phyloP scores from a whole-genome alignment of 2,113 vertebrate species.

The Leptobrachium ailaonicum region DNA sequence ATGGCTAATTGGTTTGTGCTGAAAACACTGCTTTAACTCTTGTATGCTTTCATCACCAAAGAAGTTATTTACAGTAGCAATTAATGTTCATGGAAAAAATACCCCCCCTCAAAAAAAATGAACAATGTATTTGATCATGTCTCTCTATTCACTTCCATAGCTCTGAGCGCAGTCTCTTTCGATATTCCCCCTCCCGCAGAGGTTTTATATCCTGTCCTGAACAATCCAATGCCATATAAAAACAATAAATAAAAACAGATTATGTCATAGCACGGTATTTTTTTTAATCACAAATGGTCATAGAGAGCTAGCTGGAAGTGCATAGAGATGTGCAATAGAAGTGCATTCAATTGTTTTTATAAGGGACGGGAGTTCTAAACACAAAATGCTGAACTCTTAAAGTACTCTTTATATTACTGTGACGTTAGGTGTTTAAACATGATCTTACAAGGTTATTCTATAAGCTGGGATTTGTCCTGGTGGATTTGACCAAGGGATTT shows the following conservation, averaged over 20 bases:
- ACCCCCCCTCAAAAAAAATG: neutral
- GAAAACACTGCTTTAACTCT: slow-evolving; percentile 62
- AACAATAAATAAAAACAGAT: too few species aligned
- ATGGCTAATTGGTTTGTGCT: slow-evolving; percentile 73
- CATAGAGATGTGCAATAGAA: slow-evolving; percentile 20
- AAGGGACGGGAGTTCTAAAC: neutral
- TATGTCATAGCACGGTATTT: too few species aligned
- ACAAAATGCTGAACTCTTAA: slow-evolving; percentile 10
- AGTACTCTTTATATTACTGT: slow-evolving; percentile 59
- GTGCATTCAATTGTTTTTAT: neutral
- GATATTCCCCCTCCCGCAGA: too few species aligned
- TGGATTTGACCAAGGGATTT: too few species aligned
- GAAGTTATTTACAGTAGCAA: slow-evolving; percentile 59
- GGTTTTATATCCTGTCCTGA: too few species aligned
- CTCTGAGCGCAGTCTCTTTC: neutral
- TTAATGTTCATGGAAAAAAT: slow-evolving; percentile 55
- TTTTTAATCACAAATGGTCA: neutral
- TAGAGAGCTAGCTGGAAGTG: neutral
- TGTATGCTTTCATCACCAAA: slow-evolving; percentile 71
- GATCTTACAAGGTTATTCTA: neutral
- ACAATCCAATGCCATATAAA: too few species aligned
- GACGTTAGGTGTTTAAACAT: neutral
- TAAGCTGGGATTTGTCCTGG: too few species aligned
- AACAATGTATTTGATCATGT: neutral
- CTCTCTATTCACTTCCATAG: neutral